These are phyloP conservation scores for Uropetala carovei DNA, from an alignment of 2,888 invertebrate species.

Conservation along the genomic window DNA sequence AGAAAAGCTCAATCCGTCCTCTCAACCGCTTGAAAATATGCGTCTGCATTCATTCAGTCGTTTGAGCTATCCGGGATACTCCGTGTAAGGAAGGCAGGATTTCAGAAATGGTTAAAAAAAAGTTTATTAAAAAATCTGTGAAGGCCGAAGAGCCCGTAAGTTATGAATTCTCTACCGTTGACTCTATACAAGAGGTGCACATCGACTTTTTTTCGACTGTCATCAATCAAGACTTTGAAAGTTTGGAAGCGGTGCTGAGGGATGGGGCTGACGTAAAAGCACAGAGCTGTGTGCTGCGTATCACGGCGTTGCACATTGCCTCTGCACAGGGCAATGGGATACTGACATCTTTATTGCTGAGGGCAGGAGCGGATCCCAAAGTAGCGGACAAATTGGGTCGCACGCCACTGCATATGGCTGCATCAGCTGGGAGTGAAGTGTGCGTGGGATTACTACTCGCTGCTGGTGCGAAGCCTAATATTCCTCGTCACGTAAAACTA, in stretches of 20 bases:
- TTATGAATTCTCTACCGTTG: background rate
- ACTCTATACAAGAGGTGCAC: slow-evolving; percentile 5
- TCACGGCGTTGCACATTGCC: slow-evolving; percentile 83
- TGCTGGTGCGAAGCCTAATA: slow-evolving; percentile 71
- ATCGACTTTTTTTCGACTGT: background rate
- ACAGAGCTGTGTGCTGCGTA: background rate
- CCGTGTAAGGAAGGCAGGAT: too few species aligned
- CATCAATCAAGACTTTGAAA: background rate
- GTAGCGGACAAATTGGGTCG: slow-evolving; percentile 85
- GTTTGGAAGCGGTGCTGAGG: background rate
- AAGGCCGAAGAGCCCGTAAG: background rate
- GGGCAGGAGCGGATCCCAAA: slow-evolving; percentile 81
- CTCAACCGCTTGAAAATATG: too few species aligned
- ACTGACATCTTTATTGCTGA: slow-evolving; percentile 84
- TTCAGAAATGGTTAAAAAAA: too few species aligned
- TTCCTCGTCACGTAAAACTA: background rate
- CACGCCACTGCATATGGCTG: slow-evolving; percentile 72
- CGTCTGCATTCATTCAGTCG: too few species aligned
- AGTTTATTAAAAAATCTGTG: too few species aligned
- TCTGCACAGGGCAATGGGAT: slow-evolving; percentile 87
- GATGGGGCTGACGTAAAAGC: slow-evolving; percentile 42
- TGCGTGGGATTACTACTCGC: slow-evolving; percentile 76
- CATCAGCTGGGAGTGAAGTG: slow-evolving; percentile 72
- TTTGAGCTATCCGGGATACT: too few species aligned
- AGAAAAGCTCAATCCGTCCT: too few species aligned